Conservation (phyloP, 2,888 invertebrate species). For the Cistogaster globosa region DNA sequence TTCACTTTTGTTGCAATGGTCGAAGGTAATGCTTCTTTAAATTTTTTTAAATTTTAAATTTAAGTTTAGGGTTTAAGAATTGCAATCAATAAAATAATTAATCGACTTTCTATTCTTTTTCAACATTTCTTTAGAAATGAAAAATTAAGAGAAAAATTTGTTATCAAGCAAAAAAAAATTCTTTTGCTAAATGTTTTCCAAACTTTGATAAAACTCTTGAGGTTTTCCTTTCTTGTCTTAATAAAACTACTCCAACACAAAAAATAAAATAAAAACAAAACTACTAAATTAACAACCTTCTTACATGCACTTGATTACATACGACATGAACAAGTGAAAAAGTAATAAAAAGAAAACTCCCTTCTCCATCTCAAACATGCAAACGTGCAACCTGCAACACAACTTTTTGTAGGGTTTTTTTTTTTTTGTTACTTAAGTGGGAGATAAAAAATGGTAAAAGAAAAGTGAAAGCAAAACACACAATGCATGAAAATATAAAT, state of each 20-base stretch:
- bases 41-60: no score
- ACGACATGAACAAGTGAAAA: constrained; percentile 9
- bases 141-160: not conserved
- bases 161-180: constrained; percentile 19
- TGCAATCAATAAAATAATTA: not conserved
- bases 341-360: not conserved
- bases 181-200: constrained; percentile 30
- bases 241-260: constrained; percentile 9
- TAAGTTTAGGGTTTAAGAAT: no score
- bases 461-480: not conserved
- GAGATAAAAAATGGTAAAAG: constrained; percentile 4
- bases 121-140: not conserved
- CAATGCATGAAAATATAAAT: constrained; percentile 11
- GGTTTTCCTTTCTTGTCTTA: constrained; percentile 48
- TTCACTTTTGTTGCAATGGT: no score
- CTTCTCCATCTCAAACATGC: constrained; percentile 20
- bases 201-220: constrained; percentile 69
- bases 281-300: not conserved
- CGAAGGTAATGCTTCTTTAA: no score
- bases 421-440: not conserved
- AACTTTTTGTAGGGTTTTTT: not conserved
- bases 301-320: constrained; percentile 46
- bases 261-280: constrained; percentile 2
- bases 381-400: constrained; percentile 11
- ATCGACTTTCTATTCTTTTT: not conserved